Evolutionary conservation across 2,797 vertebrate species (phyloP).

Genomic region (Crocodylus rhombifer): DNA sequence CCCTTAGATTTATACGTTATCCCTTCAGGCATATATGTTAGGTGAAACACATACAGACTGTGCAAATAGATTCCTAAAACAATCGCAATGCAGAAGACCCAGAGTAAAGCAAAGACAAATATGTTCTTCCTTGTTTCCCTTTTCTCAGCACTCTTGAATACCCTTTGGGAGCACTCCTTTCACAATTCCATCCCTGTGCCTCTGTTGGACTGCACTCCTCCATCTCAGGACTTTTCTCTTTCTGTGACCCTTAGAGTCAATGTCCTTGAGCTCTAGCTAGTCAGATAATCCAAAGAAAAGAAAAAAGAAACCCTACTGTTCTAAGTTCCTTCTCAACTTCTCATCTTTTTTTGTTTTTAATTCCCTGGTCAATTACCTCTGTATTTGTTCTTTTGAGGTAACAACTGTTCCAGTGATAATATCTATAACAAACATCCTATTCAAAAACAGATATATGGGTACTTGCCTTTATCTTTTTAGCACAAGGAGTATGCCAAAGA

Average conservation of each 20-base stretch:
- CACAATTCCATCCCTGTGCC: too few relatives aligned
- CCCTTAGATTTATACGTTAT: background rate
- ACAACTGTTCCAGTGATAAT: background rate
- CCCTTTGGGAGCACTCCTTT: background rate
- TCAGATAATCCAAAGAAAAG: background rate
- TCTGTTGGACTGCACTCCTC: background rate
- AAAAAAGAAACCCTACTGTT: background rate
- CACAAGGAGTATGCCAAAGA: background rate
- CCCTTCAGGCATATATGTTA: background rate
- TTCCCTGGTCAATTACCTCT: background rate
- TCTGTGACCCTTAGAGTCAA: background rate
- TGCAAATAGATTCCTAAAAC: background rate
- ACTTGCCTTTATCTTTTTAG: background rate
- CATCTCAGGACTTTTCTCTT: background rate
- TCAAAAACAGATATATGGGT: accelerated
- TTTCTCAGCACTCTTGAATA: background rate
- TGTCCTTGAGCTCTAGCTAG: background rate
- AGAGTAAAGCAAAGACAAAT: background rate
- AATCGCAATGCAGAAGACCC: background rate
- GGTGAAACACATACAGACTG: background rate
- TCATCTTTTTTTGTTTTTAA: background rate
- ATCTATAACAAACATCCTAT: background rate
- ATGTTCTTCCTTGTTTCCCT: background rate
- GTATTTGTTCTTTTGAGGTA: background rate
- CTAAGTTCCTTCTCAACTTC: background rate